Conservation (phyloP, 1,140 invertebrate species). For the Drosophila hydei region DNA sequence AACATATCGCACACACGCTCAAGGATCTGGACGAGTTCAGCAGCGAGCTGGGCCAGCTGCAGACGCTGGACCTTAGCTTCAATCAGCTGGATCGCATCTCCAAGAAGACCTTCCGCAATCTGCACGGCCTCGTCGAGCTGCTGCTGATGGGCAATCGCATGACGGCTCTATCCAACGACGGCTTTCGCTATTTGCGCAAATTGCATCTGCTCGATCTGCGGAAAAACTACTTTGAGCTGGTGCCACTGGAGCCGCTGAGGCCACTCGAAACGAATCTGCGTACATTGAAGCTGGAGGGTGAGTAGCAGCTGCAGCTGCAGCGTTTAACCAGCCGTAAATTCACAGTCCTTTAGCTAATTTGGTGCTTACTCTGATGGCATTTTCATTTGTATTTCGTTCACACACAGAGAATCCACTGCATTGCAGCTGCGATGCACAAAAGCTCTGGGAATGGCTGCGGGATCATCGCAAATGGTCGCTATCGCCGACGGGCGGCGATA, state of each 20-base stretch:
- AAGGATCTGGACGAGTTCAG: constrained; percentile 94
- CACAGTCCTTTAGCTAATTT: constrained; percentile 3
- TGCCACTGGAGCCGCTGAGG: constrained; percentile 90
- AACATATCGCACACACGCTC: constrained; percentile 92
- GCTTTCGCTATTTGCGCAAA: constrained; percentile 92
- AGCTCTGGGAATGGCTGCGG: constrained; percentile 94
- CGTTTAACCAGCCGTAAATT: not conserved
- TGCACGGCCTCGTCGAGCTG: constrained; percentile 90
- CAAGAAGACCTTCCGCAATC: constrained; percentile 90
- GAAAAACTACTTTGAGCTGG: constrained; percentile 92
- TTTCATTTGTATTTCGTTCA: constrained; percentile 13
- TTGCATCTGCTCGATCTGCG: constrained; percentile 92
- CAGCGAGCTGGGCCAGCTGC: constrained; percentile 89
- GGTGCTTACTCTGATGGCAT: constrained; percentile 17
- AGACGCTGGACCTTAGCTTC: constrained; percentile 92
- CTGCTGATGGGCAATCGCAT: constrained; percentile 93
- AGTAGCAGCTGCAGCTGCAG: constrained; percentile 50
- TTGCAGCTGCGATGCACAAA: constrained; percentile 93
- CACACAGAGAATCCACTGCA: constrained; percentile 91
- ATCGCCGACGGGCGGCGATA: constrained; percentile 81
- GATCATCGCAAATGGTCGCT: constrained; percentile 89
- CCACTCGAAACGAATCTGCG: constrained; percentile 92
- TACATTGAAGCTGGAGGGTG: constrained; percentile 91
- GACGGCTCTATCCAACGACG: constrained; percentile 90
- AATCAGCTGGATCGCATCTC: constrained; percentile 92